A percentile compares a stretch with the other conserved stretches of the same genome.
phyloP scores from a whole-genome alignment of 2,113 vertebrate species.

The Heterotis niloticus region DNA sequence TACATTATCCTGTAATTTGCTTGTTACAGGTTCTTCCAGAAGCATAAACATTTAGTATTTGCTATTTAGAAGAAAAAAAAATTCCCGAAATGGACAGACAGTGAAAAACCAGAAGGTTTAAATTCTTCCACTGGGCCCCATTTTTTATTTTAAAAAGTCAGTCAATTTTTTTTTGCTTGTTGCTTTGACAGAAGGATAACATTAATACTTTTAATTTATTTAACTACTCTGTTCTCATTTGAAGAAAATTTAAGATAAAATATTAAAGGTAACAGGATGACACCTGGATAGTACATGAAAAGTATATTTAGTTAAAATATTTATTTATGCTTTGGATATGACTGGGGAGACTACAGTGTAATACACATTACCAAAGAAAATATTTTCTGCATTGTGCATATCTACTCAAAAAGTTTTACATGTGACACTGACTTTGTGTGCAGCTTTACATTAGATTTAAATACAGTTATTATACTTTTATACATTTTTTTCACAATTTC shows the following conservation, averaged over 20 bases:
- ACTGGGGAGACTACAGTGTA: not conserved
- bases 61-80: slow-evolving; percentile 9
- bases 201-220: too few species aligned
- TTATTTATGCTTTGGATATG: not conserved
- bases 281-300: not conserved
- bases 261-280: not conserved
- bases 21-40: slow-evolving; percentile 27
- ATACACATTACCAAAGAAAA: not conserved
- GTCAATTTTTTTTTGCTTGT: not conserved
- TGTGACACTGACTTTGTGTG: not conserved
- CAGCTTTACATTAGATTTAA: not conserved
- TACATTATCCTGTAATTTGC: slow-evolving; percentile 35
- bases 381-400: not conserved
- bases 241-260: not conserved
- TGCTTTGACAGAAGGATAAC: too few species aligned
- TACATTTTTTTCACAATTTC: not conserved
- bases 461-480: not conserved
- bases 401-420: not conserved
- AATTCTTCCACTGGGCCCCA: not conserved
- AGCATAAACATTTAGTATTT: slow-evolving; percentile 1
- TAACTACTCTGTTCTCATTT: not conserved
- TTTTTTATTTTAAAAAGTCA: not conserved
- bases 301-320: slow-evolving; percentile 1
- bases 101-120: not conserved
- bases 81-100: not conserved